Conservation (phyloP, 1,140 invertebrate genomes). For the Drosophila mayri region DNA sequence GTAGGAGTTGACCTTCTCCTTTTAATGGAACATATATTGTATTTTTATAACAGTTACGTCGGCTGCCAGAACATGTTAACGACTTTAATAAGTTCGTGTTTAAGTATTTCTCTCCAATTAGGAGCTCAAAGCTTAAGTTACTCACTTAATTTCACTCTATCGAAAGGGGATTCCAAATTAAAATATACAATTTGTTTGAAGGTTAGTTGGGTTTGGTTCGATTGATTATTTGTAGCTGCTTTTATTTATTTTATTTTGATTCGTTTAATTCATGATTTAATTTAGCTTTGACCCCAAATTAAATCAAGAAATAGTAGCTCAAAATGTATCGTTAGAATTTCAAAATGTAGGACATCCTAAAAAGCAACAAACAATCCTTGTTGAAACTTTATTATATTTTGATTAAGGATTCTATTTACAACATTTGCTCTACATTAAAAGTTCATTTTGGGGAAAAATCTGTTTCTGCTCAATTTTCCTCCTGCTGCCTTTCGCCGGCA, state of each 20-base stretch:
- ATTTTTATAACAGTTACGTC: background rate
- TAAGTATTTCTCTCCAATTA: background rate
- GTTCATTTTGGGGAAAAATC: background rate
- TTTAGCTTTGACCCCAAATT: too few relatives aligned
- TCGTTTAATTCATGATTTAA: background rate
- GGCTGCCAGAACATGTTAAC: background rate
- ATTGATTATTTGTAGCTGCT: background rate
- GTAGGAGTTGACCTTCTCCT: constrained; percentile 19
- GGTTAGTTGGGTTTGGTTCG: background rate
- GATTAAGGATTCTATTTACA: constrained; percentile 9
- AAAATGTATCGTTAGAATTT: too few relatives aligned
- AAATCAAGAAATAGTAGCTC: too few relatives aligned
- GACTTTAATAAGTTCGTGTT: constrained; percentile 4
- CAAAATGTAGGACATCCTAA: background rate
- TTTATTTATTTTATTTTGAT: background rate
- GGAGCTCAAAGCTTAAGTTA: too few relatives aligned
- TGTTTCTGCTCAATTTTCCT: background rate
- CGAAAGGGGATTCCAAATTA: background rate
- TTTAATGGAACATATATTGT: constrained; percentile 13
- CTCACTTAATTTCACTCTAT: background rate
- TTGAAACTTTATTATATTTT: background rate
- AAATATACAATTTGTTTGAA: background rate
- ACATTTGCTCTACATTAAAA: constrained; percentile 3
- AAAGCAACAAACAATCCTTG: background rate
- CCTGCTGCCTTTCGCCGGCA: constrained; percentile 9